A percentile compares a stretch with the other conserved stretches of the same genome.
phyloP scores from a whole-genome alignment of 2,113 vertebrate species.

The Gopherus evgoodei region DNA sequence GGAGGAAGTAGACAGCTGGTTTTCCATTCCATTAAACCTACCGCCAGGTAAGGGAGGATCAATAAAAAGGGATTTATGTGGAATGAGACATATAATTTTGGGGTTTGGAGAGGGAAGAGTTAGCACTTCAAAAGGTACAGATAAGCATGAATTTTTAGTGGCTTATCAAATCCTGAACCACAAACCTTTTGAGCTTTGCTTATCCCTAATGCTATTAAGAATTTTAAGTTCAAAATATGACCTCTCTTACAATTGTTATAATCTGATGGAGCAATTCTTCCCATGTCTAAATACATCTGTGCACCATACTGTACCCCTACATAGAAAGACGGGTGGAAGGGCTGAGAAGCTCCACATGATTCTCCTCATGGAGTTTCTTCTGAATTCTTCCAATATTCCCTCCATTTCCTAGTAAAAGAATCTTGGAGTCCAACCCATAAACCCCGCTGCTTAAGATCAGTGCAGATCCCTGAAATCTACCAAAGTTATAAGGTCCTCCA shows the following conservation, averaged over 20 bases:
- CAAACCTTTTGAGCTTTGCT: background rate
- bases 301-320: background rate
- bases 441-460: background rate
- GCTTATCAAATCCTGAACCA: background rate
- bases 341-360: background rate
- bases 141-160: background rate
- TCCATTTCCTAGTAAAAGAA: background rate
- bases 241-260: background rate
- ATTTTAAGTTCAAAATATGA: background rate
- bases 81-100: background rate
- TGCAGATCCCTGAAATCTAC: background rate
- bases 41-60: background rate
- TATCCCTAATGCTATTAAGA: background rate
- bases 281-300: background rate
- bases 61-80: background rate
- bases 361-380: background rate
- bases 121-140: background rate
- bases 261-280: conserved; percentile 26
- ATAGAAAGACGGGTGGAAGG: background rate
- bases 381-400: background rate
- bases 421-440: background rate
- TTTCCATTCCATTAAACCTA: background rate
- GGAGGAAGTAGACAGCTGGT: background rate
- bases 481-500: background rate
- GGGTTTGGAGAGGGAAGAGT: background rate